phyloP scores from a whole-genome alignment of 2,113 vertebrate genomes.

The Lepus timidus region DNA sequence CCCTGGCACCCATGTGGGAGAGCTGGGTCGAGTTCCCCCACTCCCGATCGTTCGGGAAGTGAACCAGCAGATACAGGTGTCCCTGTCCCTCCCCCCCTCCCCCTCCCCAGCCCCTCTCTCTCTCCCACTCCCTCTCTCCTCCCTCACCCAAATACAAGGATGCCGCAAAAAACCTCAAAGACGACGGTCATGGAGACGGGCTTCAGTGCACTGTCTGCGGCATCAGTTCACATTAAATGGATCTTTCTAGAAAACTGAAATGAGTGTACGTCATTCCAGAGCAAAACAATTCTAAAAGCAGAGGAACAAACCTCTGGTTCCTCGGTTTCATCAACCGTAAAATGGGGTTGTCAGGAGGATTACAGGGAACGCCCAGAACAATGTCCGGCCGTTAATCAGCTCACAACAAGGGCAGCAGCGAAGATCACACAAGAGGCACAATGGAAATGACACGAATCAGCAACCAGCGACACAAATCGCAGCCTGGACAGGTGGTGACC shows the following conservation, averaged over 20 bases:
- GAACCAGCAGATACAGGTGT: no score
- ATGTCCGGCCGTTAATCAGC: rapidly evolving
- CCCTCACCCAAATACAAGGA: not conserved
- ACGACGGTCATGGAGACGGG: not conserved
- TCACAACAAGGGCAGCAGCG: rapidly evolving
- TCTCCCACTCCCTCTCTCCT: no score
- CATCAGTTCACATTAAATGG: not conserved
- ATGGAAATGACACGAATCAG: not conserved
- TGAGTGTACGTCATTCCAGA: not conserved
- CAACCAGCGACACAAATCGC: not conserved
- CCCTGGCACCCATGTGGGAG: no score
- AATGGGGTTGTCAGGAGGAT: not conserved
- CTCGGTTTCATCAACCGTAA: not conserved
- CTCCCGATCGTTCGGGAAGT: no score
- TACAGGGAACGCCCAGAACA: not conserved
- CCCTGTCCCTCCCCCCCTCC: no score
- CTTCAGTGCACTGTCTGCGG: not conserved
- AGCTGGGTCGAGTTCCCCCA: no score
- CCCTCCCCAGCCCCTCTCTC: no score
- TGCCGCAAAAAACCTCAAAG: not conserved
- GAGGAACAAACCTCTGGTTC: not conserved
- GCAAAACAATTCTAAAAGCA: not conserved
- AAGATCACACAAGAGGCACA: not conserved
- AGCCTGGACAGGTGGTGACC: not conserved
- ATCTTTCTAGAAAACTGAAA: not conserved